These are phyloP conservation scores for Thalassoma bifasciatum DNA, from an alignment of 2,113 vertebrate genomes.

Conservation along the genomic window DNA sequence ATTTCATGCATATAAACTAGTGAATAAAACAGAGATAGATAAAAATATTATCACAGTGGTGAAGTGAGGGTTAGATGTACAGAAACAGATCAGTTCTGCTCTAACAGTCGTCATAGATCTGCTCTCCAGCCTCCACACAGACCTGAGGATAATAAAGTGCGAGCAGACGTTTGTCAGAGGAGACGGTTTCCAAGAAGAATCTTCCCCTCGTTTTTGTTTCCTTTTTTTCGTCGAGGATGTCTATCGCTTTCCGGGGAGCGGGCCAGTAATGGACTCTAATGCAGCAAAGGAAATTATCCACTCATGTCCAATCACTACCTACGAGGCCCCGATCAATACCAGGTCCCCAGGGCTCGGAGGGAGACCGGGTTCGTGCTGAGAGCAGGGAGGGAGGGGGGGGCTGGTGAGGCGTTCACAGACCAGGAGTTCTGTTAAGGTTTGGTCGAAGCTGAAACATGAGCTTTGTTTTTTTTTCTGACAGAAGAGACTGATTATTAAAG, in stretches of 20 bases:
- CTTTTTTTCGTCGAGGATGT: conserved; percentile 60
- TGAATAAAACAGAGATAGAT: no score
- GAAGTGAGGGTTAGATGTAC: not conserved
- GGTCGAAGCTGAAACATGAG: not conserved
- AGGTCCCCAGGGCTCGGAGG: conserved; percentile 61
- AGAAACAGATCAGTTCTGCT: not conserved
- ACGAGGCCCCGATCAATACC: conserved; percentile 73
- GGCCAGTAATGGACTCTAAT: conserved; percentile 80
- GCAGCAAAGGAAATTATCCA: conserved; percentile 81
- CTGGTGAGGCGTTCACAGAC: not conserved
- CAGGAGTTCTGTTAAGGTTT: not conserved
- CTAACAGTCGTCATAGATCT: not conserved
- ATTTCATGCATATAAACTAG: no score
- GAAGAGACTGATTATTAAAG: not conserved
- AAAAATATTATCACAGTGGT: no score
- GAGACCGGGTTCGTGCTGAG: conserved; percentile 58
- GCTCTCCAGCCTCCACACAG: conserved; percentile 22
- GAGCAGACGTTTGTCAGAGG: conserved; percentile 22
- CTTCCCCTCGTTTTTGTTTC: not conserved
- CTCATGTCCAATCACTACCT: conserved; percentile 80
- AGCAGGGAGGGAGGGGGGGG: conserved; percentile 26
- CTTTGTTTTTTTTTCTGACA: not conserved
- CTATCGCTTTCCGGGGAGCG: conserved; percentile 72
- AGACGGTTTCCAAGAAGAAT: conserved; percentile 69
- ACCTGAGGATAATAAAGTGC: conserved; percentile 39